These are phyloP conservation scores for Karalla daura DNA, from an alignment of 2,797 vertebrate genomes.

Conservation along the genomic window DNA sequence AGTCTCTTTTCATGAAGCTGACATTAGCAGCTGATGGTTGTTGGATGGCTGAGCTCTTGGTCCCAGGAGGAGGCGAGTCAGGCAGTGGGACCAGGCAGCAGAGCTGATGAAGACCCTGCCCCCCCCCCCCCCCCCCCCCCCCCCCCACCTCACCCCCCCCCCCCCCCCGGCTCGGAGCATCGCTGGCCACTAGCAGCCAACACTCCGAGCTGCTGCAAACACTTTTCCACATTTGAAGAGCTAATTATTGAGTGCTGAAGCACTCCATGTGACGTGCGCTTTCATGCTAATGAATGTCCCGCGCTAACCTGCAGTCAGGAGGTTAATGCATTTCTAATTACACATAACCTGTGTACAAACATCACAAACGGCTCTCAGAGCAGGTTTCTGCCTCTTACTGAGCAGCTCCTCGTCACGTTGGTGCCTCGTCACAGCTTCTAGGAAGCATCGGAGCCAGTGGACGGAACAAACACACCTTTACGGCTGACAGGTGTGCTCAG, in stretches of 20 bases:
- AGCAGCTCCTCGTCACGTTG: background rate
- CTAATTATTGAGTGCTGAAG: background rate
- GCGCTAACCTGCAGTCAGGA: background rate
- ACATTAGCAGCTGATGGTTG: constrained; percentile 68
- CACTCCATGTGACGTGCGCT: background rate
- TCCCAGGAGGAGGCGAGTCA: too few species aligned
- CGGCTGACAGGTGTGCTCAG: too few species aligned
- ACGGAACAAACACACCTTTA: too few species aligned
- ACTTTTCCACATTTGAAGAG: background rate
- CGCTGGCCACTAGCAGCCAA: constrained; percentile 2
- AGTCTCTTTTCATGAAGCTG: constrained; percentile 61
- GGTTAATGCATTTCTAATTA: background rate
- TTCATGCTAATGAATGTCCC: background rate
- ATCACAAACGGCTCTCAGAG: background rate
- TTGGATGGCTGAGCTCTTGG: too few species aligned
- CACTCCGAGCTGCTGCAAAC: background rate
- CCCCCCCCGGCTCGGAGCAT: too few species aligned
- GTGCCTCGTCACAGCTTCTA: too few species aligned
- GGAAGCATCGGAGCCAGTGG: too few species aligned
- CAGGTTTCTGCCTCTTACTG: background rate
- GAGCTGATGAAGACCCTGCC: too few species aligned
- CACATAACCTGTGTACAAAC: background rate
- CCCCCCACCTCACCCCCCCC: too few species aligned
- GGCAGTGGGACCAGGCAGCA: too few species aligned
- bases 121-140: too few species aligned